These are phyloP conservation scores for Elaphurus davidianus DNA, from an alignment of 2,113 vertebrate genomes.

Conservation along the genomic window DNA sequence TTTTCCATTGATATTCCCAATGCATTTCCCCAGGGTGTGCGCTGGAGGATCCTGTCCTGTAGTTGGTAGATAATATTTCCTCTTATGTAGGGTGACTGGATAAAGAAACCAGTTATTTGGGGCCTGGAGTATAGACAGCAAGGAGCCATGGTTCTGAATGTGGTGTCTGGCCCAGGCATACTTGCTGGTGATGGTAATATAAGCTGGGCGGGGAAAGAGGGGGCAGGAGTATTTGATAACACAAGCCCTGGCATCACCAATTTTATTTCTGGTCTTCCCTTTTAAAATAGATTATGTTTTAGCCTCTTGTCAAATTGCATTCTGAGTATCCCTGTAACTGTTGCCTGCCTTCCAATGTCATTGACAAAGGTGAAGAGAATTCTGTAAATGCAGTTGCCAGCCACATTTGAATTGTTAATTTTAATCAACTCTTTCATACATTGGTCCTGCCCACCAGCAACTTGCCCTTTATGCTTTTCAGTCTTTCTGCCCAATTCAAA, in stretches of 20 bases:
- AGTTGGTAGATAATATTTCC: slow-evolving; percentile 19
- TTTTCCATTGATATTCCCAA: not conserved
- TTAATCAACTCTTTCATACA: not conserved
- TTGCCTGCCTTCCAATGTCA: not conserved
- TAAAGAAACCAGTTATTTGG: slow-evolving; percentile 62
- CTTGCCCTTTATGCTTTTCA: not conserved
- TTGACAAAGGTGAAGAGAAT: not conserved
- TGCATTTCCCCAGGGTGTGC: not conserved
- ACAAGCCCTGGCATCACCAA: not conserved
- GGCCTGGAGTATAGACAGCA: slow-evolving; percentile 33
- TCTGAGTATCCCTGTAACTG: not conserved
- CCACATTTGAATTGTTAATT: slow-evolving; percentile 1
- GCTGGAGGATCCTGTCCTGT: not conserved
- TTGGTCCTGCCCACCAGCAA: not conserved
- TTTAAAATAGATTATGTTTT: slow-evolving; percentile 36
- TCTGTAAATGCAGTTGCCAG: not conserved
- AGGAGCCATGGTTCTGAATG: slow-evolving; percentile 48
- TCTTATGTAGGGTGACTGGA: slow-evolving; percentile 19
- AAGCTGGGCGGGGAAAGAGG: not conserved
- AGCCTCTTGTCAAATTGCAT: slow-evolving; percentile 18
- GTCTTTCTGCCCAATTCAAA: not conserved
- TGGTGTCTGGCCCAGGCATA: slow-evolving; percentile 1
- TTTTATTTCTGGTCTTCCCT: slow-evolving; percentile 12
- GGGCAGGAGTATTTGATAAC: not conserved
- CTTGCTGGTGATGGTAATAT: slow-evolving; percentile 2